Base-by-base conservation (phyloP, 1,140 invertebrate species). In the Trichoplusia ni region DNA sequence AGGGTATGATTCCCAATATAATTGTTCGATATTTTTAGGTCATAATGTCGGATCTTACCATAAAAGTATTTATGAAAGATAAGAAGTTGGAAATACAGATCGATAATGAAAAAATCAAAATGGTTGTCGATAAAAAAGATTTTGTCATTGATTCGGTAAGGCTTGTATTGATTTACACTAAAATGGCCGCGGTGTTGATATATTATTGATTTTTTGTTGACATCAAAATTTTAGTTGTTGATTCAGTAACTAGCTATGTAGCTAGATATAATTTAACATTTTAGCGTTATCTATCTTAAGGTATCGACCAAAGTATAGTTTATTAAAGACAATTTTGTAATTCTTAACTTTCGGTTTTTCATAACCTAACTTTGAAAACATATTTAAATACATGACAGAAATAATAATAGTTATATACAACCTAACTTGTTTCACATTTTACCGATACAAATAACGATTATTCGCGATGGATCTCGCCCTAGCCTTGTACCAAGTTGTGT, bases 1-100 rank as follows among this genome's bases (percentile, higher is more conserved):
- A 81, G 83, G 82, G 81, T 76, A 77, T 78, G 82, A 86, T 89
- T 84, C 87, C 77, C 83, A 79, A 77, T 76, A 76, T 42, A 54
- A 54, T 60, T 27, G 71, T 67, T 69, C 69, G 74, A 77, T 77
- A 71, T 74, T 77, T 69, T 70, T 64, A 63, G 64, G 71, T 67
- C 71, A 64, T 14, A 56, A 75, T 77, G 71, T 37, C 61, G n/a
- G 65, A 68, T 42, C 23, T 76, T 8, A 14, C 71, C n/a, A 27
- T 73, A 53, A 73, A 76, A 62, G 67, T 72, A 25, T 23, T 49
- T 54, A 38, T 72, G 16, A 54, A 66, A 4, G 38, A 54, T 38
- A 61, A 69, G 74, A 60, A 14, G 49, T 61, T 60, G 29, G 59
- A 19, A 68, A 56, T 42, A 56, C 67, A 23, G 46, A 71, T 11